Evolutionary conservation across 2,888 invertebrate species (phyloP).

Genomic region (Artemia sinica): DNA sequence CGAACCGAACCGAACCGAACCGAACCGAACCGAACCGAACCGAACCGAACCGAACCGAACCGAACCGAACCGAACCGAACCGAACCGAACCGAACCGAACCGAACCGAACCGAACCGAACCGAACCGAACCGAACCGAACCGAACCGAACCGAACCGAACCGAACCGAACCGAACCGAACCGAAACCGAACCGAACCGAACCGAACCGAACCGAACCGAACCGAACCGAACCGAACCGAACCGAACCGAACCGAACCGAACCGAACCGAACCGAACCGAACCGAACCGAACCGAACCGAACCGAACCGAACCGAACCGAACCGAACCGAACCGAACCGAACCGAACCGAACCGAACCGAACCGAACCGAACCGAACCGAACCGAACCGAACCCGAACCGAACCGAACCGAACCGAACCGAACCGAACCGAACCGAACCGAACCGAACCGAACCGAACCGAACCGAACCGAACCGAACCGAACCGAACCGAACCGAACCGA

Average conservation of each 20-base stretch:
- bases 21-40: too few relatives aligned
- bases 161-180: conserved; percentile 17
- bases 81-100: conserved; percentile 20
- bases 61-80: conserved; percentile 21
- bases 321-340: conserved; percentile 23
- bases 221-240: conserved; percentile 20
- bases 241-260: conserved; percentile 18
- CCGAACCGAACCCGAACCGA: too few relatives aligned
- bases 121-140: conserved; percentile 21
- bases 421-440: conserved; percentile 22
- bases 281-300: conserved; percentile 22
- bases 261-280: conserved; percentile 23
- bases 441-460: conserved; percentile 22
- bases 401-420: too few relatives aligned
- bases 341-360: too few relatives aligned
- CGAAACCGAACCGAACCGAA: conserved; percentile 20
- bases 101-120: conserved; percentile 21
- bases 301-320: conserved; percentile 23
- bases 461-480: conserved; percentile 19
- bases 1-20: conserved; percentile 22
- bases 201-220: background rate
- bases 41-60: conserved; percentile 20
- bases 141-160: conserved; percentile 20
- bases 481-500: conserved; percentile 22
- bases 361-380: conserved; percentile 22